A percentile compares a stretch with the other conserved stretches of the same genome.
These are phyloP conservation scores for Drosophila watanabei DNA, from an alignment of 1,140 invertebrate genomes.

Conservation along the genomic window DNA sequence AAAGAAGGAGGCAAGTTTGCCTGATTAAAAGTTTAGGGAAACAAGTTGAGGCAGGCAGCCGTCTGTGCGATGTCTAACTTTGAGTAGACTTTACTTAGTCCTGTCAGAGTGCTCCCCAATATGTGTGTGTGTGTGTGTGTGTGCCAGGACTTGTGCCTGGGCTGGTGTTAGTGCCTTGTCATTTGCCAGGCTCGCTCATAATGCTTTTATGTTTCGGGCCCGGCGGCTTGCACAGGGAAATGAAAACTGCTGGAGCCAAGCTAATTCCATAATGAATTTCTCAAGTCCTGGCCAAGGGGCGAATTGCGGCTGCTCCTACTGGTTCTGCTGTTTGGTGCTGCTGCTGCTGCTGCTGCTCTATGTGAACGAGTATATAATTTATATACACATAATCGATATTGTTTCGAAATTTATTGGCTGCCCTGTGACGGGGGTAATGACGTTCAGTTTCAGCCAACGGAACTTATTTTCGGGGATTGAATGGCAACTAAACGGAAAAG, in stretches of 20 bases:
- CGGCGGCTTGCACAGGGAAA: slow-evolving; percentile 32
- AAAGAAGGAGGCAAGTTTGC: slow-evolving; percentile 26
- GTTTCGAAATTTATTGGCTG: slow-evolving; percentile 50
- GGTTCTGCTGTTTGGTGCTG: not conserved
- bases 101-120: slow-evolving; percentile 11
- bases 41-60: slow-evolving; percentile 69
- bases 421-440: not conserved
- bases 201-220: slow-evolving; percentile 48
- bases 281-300: slow-evolving; percentile 38
- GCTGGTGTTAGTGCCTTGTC: slow-evolving; percentile 31
- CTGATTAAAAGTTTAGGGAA: slow-evolving; percentile 75
- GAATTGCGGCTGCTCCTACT: slow-evolving; percentile 2
- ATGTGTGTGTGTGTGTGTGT: slow-evolving; percentile 21
- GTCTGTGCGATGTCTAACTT: slow-evolving; percentile 75
- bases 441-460: slow-evolving; percentile 19
- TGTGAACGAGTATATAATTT: slow-evolving; percentile 31
- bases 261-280: slow-evolving; percentile 60
- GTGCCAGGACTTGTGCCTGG: not conserved
- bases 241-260: slow-evolving; percentile 45
- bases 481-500: slow-evolving; percentile 36
- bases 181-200: slow-evolving; percentile 40
- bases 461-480: slow-evolving; percentile 18
- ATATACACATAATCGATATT: slow-evolving; percentile 50
- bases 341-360: not conserved
- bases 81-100: slow-evolving; percentile 66